Evolutionary conservation across 2,113 vertebrate species (phyloP).

Genomic region (Myiagra hebetior): DNA sequence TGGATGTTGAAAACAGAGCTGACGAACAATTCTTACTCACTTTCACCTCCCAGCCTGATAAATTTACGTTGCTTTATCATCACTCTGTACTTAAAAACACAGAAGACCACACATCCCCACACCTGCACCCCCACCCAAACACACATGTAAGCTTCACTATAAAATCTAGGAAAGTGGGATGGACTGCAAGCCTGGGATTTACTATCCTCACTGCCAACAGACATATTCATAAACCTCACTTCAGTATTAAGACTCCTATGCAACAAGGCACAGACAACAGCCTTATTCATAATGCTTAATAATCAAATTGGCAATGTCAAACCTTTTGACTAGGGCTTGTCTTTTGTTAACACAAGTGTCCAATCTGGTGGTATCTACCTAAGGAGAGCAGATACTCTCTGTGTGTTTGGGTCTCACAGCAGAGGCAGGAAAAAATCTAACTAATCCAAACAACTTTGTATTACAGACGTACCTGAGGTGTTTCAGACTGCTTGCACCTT

Average conservation of each 20-base stretch:
- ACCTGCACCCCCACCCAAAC: background rate
- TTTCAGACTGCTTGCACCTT: background rate
- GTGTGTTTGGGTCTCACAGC: background rate
- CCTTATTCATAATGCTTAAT: background rate
- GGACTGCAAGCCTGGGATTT: background rate
- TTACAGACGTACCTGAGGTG: background rate
- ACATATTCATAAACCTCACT: background rate
- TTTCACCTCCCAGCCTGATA: background rate
- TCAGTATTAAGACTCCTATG: background rate
- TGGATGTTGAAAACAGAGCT: background rate
- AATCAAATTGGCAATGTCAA: background rate
- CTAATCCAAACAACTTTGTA: background rate
- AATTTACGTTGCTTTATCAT: background rate
- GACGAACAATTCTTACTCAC: background rate
- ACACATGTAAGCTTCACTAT: fast-evolving
- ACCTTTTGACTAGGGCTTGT: background rate
- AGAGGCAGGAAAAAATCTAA: background rate
- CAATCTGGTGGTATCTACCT: background rate
- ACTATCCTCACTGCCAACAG: background rate
- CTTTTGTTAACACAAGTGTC: background rate
- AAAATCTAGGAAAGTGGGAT: background rate
- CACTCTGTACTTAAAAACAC: background rate
- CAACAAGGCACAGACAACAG: background rate
- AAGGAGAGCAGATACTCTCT: background rate
- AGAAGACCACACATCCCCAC: background rate